A percentile compares a stretch with the other conserved stretches of the same genome.
Evolutionary conservation across 1,140 invertebrate genomes (phyloP).

Genomic region (Drosophila watanabei): DNA sequence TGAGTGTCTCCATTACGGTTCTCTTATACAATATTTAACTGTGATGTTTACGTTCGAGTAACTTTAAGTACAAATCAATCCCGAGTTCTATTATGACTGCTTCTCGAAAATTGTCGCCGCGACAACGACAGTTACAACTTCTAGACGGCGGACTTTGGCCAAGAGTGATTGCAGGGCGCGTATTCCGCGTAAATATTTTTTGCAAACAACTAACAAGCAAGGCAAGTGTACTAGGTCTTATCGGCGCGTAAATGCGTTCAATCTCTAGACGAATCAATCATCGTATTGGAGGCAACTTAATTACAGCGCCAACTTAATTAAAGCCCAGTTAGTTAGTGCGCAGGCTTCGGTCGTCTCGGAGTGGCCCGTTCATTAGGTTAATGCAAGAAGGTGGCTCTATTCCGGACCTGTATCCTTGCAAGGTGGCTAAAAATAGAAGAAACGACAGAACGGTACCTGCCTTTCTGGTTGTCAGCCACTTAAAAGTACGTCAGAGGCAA

Average conservation of each 20-base stretch:
- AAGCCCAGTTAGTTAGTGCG: conserved; percentile 49
- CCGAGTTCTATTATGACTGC: conserved; percentile 5
- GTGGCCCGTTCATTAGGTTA: conserved; percentile 40
- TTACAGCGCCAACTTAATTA: conserved; percentile 40
- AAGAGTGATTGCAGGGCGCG: conserved; percentile 22
- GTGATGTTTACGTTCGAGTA: conserved; percentile 1
- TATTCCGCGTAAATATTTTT: conserved; percentile 44
- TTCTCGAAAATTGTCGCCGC: conserved; percentile 24
- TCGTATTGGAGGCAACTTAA: conserved; percentile 38
- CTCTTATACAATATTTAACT: conserved; percentile 24
- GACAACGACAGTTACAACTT: conserved; percentile 33
- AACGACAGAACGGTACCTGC: conserved; percentile 7
- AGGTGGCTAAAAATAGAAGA: conserved; percentile 37
- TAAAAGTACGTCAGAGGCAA: conserved; percentile 15
- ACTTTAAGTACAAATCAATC: not conserved
- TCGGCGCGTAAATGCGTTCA: conserved; percentile 38
- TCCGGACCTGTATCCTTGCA: conserved; percentile 27
- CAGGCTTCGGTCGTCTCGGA: conserved; percentile 19
- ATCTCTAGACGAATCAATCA: conserved; percentile 53
- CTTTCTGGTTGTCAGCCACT: conserved; percentile 8
- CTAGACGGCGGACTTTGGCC: conserved; percentile 47
- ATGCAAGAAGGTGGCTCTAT: conserved; percentile 30
- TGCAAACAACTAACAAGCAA: conserved; percentile 26
- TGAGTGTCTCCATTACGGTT: not conserved
- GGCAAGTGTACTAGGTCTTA: conserved; percentile 23